These are phyloP conservation scores for Myotis yumanensis DNA, from an alignment of 2,113 vertebrate species.

Conservation along the genomic window DNA sequence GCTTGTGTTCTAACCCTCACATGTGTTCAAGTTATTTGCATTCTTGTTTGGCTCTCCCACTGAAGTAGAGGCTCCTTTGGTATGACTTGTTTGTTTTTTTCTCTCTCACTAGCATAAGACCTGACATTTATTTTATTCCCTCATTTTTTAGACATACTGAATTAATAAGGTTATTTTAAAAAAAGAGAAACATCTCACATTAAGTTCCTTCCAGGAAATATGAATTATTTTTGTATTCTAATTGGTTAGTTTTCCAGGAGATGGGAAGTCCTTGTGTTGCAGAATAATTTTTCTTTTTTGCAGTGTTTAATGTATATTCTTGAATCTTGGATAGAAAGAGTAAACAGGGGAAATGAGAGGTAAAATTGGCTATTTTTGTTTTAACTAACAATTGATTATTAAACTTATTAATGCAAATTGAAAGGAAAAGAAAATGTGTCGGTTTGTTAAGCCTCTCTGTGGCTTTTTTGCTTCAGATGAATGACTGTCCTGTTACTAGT, in stretches of 20 bases:
- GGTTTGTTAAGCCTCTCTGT: neutral
- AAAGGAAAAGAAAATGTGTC: neutral
- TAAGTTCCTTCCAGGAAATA: neutral
- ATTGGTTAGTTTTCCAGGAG: slow-evolving; percentile 22
- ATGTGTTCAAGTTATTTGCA: neutral
- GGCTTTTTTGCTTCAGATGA: neutral
- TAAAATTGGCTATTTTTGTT: neutral
- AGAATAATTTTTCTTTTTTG: neutral
- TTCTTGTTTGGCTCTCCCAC: neutral
- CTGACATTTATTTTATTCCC: neutral
- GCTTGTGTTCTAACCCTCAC: neutral
- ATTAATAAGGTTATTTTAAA: neutral
- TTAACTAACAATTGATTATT: neutral
- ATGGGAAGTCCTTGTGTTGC: neutral
- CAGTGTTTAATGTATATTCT: neutral
- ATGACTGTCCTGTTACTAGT: neutral
- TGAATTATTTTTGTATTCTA: neutral
- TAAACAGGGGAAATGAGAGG: neutral
- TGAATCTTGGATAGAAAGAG: slow-evolving; percentile 15
- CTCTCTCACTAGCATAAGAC: neutral
- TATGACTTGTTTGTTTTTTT: neutral
- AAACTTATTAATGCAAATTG: slow-evolving; percentile 8
- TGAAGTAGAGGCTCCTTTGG: neutral
- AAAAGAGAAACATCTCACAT: neutral
- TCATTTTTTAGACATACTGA: neutral